These are phyloP conservation scores for Rostratula benghalensis DNA, from an alignment of 2,113 vertebrate genomes.

Conservation along the genomic window DNA sequence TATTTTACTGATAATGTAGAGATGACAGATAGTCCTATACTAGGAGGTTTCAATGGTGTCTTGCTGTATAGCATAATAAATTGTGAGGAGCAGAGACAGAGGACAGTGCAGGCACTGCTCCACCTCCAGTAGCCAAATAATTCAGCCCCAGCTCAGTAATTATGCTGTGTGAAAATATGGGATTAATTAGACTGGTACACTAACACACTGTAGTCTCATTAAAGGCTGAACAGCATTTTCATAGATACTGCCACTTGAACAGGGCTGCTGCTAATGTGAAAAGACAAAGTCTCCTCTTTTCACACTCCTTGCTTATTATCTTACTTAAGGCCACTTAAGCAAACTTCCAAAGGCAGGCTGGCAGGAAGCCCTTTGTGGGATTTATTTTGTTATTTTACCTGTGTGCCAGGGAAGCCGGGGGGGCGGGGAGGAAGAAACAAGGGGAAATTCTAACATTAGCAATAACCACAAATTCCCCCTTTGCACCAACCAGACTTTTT, in stretches of 20 bases:
- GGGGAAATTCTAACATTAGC: conserved; percentile 12
- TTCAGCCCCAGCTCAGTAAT: conserved; percentile 85
- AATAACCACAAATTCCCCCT: conserved; percentile 24
- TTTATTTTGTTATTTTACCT: conserved; percentile 75
- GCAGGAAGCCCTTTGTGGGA: conserved; percentile 67
- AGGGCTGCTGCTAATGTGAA: conserved; percentile 83
- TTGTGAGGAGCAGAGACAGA: conserved; percentile 76
- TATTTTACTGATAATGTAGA: conserved; percentile 92
- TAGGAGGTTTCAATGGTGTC: conserved; percentile 87
- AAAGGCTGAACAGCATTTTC: conserved; percentile 82
- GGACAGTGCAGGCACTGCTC: conserved; percentile 74
- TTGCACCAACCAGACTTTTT: not conserved
- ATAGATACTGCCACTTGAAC: conserved; percentile 85
- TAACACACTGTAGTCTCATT: conserved; percentile 89
- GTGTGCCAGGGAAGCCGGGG: not conserved
- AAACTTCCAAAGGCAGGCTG: conserved; percentile 80
- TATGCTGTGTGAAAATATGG: conserved; percentile 90
- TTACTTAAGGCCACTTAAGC: conserved; percentile 88
- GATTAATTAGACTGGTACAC: conserved; percentile 91
- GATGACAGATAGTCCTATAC: conserved; percentile 93
- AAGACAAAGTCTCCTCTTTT: conserved; percentile 87
- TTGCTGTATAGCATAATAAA: conserved; percentile 80
- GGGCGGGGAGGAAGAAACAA: not conserved
- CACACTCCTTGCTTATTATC: conserved; percentile 86
- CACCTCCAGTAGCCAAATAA: conserved; percentile 80